These are phyloP conservation scores for Sternotherus odoratus DNA, from an alignment of 2,797 vertebrate genomes.

Conservation along the genomic window DNA sequence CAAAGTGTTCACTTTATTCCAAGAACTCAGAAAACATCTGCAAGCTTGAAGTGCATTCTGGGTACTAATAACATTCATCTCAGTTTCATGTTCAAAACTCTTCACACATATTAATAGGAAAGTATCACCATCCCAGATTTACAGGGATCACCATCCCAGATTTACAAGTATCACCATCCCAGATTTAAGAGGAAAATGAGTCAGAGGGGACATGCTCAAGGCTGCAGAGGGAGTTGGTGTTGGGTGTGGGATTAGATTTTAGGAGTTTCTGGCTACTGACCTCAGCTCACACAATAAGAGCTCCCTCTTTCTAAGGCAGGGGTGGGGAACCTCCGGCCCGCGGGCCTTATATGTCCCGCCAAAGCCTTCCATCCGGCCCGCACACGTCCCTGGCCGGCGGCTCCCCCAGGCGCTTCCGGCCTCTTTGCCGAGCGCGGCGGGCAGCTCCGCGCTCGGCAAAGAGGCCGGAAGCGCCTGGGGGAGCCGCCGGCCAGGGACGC, in stretches of 20 bases:
- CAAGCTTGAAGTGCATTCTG: not conserved
- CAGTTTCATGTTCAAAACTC: not conserved
- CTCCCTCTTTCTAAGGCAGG: not conserved
- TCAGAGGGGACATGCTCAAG: not conserved
- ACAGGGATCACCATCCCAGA: not conserved
- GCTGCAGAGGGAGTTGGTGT: not conserved
- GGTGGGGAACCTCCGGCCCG: too few relatives aligned
- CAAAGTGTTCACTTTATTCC: fast-evolving
- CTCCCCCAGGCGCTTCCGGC: too few relatives aligned
- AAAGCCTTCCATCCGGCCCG: too few relatives aligned
- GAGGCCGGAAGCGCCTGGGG: too few relatives aligned
- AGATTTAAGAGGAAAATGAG: not conserved
- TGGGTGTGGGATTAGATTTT: not conserved
- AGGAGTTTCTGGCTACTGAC: not conserved
- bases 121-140: not conserved
- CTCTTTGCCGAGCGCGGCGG: too few relatives aligned
- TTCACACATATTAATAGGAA: not conserved
- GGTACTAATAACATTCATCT: not conserved
- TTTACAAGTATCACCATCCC: too few relatives aligned
- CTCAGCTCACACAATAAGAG: not conserved
- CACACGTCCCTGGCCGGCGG: too few relatives aligned
- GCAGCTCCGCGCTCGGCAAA: too few relatives aligned
- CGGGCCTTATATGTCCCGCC: too few relatives aligned
- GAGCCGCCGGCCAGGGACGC: too few relatives aligned
- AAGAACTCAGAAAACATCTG: not conserved